phyloP scores from a whole-genome alignment of 2,113 vertebrate species.

The Rattus norvegicus region GRCr8 NC_086027.1:67573501-67574000 shows the following conservation, averaged over 20 bases:
- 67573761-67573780: not conserved
- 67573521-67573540: slow-evolving; percentile 96
- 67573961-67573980: not conserved
- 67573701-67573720: not conserved
- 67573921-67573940: not conserved
- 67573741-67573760: not conserved
- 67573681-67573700: not conserved
- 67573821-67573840: not conserved
- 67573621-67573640: slow-evolving; percentile 48
- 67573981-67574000: not conserved
- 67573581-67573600: slow-evolving; percentile 96
- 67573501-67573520: slow-evolving; percentile 97
- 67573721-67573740: not conserved
- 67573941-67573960: not conserved
- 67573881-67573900: not conserved
- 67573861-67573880: not conserved
- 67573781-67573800: not conserved
- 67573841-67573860: not conserved
- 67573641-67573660: slow-evolving; percentile 15
- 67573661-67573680: slow-evolving; percentile 24
- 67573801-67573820: not conserved
- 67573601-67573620: slow-evolving; percentile 51
- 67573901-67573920: not conserved
- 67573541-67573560: slow-evolving; percentile 98
- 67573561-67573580: slow-evolving; percentile 99